phyloP scores from a whole-genome alignment of 2,113 vertebrate species.

The Antennarius striatus region DNA sequence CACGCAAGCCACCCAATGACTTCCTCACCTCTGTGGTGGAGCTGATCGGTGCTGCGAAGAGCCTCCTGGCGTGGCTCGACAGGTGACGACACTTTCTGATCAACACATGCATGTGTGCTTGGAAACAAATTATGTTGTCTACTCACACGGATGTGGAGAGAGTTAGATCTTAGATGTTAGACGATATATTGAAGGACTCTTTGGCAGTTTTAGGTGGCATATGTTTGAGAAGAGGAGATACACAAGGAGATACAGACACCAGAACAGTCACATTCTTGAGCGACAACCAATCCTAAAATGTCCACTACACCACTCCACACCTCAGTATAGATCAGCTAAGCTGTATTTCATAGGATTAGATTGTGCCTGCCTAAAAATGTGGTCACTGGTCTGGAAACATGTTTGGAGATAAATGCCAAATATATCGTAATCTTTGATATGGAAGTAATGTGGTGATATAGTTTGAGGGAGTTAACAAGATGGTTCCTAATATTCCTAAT shows the following conservation, averaged over 20 bases:
- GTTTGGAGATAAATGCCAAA: neutral
- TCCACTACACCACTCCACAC: neutral
- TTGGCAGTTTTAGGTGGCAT: neutral
- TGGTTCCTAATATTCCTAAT: neutral
- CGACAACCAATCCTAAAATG: neutral
- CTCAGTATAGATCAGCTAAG: neutral
- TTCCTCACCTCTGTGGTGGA: slow-evolving; percentile 97
- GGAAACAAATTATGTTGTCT: neutral
- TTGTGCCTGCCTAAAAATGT: neutral
- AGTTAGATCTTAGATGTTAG: neutral
- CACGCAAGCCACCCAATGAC: slow-evolving; percentile 91
- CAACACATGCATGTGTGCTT: neutral
- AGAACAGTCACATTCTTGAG: slow-evolving; percentile 15
- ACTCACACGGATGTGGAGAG: no score
- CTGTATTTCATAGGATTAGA: neutral
- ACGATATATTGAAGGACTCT: neutral
- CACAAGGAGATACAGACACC: no score
- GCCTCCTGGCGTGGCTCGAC: slow-evolving; percentile 93
- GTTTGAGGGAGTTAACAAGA: no score
- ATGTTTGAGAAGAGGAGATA: neutral
- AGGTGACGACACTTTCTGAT: slow-evolving; percentile 77
- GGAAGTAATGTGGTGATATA: no score
- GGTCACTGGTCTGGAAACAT: neutral
- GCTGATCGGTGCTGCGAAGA: slow-evolving; percentile 94
- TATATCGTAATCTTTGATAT: no score